Percentiles rank a stretch among this genome's conserved stretches.
Conservation (phyloP, 2,888 invertebrate species). For the Drosophila mettleri region DNA sequence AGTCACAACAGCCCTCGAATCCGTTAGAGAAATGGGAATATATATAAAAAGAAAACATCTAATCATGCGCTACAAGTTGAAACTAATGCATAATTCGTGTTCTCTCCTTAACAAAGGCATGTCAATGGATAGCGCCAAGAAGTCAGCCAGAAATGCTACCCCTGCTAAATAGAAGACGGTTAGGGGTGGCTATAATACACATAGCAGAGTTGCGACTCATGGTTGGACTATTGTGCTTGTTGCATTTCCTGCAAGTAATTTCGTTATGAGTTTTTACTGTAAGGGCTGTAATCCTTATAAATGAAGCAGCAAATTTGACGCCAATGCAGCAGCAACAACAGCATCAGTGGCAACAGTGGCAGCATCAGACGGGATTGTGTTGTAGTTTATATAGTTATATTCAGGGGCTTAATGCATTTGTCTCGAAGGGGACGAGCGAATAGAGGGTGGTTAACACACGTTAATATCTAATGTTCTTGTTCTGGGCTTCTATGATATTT, state of each 20-base stretch:
- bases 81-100: constrained; percentile 78
- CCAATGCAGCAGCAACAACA: constrained; percentile 53
- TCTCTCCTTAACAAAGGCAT: constrained; percentile 32
- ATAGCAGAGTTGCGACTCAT: neutral
- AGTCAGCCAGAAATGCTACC: constrained; percentile 48
- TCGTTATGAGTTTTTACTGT: constrained; percentile 76
- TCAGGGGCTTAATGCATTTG: constrained; percentile 69
- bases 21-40: constrained; percentile 11
- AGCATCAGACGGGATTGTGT: constrained; percentile 26
- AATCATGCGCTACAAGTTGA: constrained; percentile 68
- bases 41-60: constrained; percentile 36
- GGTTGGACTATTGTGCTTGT: constrained; percentile 55
- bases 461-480: constrained; percentile 65
- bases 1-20: constrained; percentile 37
- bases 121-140: constrained; percentile 46
- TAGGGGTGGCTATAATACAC: constrained; percentile 42
- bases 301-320: constrained; percentile 81
- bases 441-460: constrained; percentile 59
- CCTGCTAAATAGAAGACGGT: constrained; percentile 42
- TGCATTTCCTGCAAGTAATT: constrained; percentile 80
- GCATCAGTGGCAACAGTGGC: constrained; percentile 42
- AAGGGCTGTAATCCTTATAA: constrained; percentile 74
- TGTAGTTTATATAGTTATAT: constrained; percentile 52
- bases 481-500: constrained; percentile 55
- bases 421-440: constrained; percentile 4